phyloP scores from a whole-genome alignment of 2,888 invertebrate genomes.

The Leuctra nigra region DNA sequence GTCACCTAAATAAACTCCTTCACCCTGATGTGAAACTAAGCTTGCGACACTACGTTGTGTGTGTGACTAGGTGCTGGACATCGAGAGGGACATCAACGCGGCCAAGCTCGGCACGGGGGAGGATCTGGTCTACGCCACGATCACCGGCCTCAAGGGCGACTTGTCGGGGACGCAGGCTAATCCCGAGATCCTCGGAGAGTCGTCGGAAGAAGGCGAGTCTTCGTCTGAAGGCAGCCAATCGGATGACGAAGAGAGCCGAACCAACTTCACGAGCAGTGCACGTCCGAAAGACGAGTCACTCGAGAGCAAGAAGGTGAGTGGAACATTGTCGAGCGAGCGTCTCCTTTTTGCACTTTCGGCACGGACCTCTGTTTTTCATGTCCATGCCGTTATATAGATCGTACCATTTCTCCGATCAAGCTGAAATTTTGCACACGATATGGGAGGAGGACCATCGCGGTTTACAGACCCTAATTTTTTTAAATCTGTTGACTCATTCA shows the following conservation, averaged over 20 bases:
- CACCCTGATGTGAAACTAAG: too few relatives aligned
- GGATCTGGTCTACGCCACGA: conserved; percentile 76
- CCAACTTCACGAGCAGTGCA: conserved; percentile 30
- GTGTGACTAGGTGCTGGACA: conserved; percentile 66
- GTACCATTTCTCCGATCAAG: too few relatives aligned
- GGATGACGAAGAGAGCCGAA: conserved; percentile 36
- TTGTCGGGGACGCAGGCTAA: conserved; percentile 62
- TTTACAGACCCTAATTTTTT: not conserved
- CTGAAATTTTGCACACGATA: too few relatives aligned
- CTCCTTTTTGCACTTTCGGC: too few relatives aligned
- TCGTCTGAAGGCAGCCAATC: conserved; percentile 29
- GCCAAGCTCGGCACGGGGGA: conserved; percentile 66
- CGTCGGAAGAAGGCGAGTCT: conserved; percentile 24
- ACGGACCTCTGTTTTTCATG: too few relatives aligned
- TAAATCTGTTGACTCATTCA: not conserved
- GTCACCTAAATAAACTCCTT: too few relatives aligned
- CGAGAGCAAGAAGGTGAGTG: conserved; percentile 39
- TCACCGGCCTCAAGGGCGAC: conserved; percentile 76
- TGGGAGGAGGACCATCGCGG: too few relatives aligned
- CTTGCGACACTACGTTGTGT: too few relatives aligned
- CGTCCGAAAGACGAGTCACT: conserved; percentile 44
- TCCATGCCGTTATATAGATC: too few relatives aligned
- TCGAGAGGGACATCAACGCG: conserved; percentile 77
- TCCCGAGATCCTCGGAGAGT: conserved; percentile 52
- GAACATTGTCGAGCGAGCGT: too few relatives aligned